phyloP scores from a whole-genome alignment of 2,113 vertebrate genomes.

The Corynorhinus townsendii region DNA sequence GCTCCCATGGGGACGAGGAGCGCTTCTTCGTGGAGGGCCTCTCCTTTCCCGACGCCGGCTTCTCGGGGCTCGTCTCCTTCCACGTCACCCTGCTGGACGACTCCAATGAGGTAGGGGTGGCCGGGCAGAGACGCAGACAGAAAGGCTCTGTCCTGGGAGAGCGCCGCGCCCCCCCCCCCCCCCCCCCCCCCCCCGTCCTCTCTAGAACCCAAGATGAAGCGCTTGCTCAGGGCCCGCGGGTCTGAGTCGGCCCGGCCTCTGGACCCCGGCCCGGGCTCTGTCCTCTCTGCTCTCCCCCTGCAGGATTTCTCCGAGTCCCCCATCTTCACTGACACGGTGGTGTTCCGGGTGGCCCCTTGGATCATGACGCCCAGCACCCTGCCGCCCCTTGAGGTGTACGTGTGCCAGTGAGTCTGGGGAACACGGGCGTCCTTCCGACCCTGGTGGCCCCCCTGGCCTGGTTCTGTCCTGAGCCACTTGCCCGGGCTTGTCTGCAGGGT shows the following conservation, averaged over 20 bases:
- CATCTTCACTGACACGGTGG: conserved; percentile 89
- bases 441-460: accelerated
- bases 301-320: conserved; percentile 86
- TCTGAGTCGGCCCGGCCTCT: accelerated
- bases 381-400: conserved; percentile 86
- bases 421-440: accelerated
- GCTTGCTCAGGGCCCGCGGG: accelerated
- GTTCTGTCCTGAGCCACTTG: background rate
- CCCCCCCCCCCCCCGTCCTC: too few species aligned
- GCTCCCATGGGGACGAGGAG: conserved; percentile 53
- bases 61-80: conserved; percentile 85
- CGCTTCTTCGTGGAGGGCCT: conserved; percentile 91
- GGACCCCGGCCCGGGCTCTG: background rate
- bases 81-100: conserved; percentile 88
- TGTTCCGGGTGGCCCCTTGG: conserved; percentile 92
- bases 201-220: background rate
- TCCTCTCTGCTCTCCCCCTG: accelerated
- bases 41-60: conserved; percentile 85
- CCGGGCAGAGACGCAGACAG: accelerated
- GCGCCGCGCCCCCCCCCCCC: accelerated
- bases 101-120: conserved; percentile 71
- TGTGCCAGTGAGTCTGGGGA: conserved; percentile 81
- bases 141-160: background rate
- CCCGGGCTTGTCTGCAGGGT: background rate
- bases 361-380: conserved; percentile 95